Evolutionary conservation across 2,113 vertebrate genomes (phyloP).

Genomic region (Lutjanus erythropterus): DNA sequence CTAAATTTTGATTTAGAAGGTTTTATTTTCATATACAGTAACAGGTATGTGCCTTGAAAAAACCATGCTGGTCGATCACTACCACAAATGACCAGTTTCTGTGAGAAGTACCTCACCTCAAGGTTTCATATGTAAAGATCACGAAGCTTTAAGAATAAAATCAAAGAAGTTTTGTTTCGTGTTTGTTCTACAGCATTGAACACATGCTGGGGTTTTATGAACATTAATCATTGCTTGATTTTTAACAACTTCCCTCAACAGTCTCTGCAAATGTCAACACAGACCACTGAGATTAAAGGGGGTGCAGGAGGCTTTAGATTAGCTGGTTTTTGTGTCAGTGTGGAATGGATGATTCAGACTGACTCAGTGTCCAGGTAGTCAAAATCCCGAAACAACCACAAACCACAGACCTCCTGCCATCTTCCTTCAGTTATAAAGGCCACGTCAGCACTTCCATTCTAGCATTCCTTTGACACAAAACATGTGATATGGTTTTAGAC

Average conservation of each 20-base stretch:
- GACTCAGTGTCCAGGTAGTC: conserved; percentile 66
- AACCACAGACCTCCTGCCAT: conserved; percentile 64
- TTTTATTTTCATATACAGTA: no score
- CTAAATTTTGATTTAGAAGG: no score
- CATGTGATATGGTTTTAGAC: not conserved
- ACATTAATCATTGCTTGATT: conserved; percentile 39
- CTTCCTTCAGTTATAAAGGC: conserved; percentile 16
- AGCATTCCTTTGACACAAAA: conserved; percentile 26
- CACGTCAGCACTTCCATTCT: conserved; percentile 35
- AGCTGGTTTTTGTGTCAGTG: conserved; percentile 55
- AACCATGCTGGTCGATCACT: no score
- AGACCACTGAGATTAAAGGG: conserved; percentile 50
- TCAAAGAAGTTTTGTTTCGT: conserved; percentile 11
- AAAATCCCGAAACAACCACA: conserved; percentile 33
- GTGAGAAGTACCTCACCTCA: not conserved
- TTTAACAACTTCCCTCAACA: conserved; percentile 56
- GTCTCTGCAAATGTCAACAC: conserved; percentile 32
- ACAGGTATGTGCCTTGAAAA: no score
- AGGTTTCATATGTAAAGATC: conserved; percentile 1
- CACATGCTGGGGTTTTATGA: conserved; percentile 45
- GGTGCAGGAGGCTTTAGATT: conserved; percentile 37
- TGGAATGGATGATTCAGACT: conserved; percentile 62
- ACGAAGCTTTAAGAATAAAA: not conserved
- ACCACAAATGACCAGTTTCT: no score
- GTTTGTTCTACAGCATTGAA: conserved; percentile 4